These are phyloP conservation scores for Hydractinia echinata DNA, from an alignment of 30 jellyfish, hydroid and myxozoan species.

Conservation along the genomic window DNA sequence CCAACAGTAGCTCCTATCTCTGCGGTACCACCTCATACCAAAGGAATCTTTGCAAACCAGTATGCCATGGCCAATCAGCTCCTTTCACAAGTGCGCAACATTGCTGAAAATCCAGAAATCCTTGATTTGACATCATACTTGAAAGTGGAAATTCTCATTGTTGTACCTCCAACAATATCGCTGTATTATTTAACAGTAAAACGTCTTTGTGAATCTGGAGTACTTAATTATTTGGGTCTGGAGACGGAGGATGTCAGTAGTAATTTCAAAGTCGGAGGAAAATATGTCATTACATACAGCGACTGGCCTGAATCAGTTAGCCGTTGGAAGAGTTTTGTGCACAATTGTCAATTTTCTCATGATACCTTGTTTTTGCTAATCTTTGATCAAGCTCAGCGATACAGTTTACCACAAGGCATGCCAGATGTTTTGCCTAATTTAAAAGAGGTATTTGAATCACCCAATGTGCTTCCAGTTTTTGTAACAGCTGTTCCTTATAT, in stretches of 20 bases:
- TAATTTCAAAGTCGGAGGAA: conserved; percentile 41
- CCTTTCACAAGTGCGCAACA: conserved; percentile 62
- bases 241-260: conserved; percentile 40
- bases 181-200: conserved; percentile 71
- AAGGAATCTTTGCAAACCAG: conserved; percentile 65
- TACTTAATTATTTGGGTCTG: conserved; percentile 57
- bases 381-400: conserved; percentile 76
- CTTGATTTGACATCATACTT: conserved; percentile 72
- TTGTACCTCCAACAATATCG: conserved; percentile 74
- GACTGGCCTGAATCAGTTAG: conserved; percentile 69
- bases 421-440: conserved; percentile 82
- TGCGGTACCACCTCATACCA: conserved; percentile 31
- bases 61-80: conserved; percentile 83
- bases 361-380: conserved; percentile 55
- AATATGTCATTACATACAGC: conserved; percentile 75
- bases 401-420: conserved; percentile 90
- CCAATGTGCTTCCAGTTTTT: conserved; percentile 69
- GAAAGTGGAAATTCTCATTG: conserved; percentile 60
- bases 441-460: conserved; percentile 71
- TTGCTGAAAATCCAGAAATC: conserved; percentile 72
- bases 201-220: conserved; percentile 79
- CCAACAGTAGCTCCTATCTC: conserved; percentile 45
- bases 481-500: conserved; percentile 87
- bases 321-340: conserved; percentile 69
- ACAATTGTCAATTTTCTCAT: conserved; percentile 25